Conservation (phyloP, 2,888 invertebrate species). For the Gryllus longicercus region DNA sequence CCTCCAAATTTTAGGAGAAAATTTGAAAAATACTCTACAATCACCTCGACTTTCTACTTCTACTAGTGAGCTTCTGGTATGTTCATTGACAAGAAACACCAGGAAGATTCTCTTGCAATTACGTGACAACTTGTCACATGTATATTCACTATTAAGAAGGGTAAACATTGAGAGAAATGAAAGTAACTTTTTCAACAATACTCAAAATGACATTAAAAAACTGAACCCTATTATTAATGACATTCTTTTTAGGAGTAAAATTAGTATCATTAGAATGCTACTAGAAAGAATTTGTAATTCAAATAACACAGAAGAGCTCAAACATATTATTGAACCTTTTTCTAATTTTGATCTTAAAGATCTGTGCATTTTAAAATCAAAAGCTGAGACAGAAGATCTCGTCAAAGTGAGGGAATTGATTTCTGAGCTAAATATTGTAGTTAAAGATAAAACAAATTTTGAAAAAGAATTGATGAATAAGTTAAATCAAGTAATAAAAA, state of each 20-base stretch:
- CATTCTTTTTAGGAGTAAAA: slow-evolving; percentile 35
- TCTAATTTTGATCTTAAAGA: not conserved
- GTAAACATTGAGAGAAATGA: slow-evolving; percentile 37
- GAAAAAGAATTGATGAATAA: slow-evolving; percentile 32
- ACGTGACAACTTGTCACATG: slow-evolving; percentile 37
- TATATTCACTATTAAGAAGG: slow-evolving; percentile 34
- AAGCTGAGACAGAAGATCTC: not conserved
- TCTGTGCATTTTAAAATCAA: too few relatives aligned
- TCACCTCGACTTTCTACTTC: slow-evolving; percentile 39
- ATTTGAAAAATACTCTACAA: slow-evolving; percentile 40
- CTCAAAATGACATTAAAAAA: slow-evolving; percentile 31
- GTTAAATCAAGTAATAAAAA: slow-evolving; percentile 30
- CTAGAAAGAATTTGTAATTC: slow-evolving; percentile 26
- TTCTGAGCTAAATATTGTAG: slow-evolving; percentile 27
- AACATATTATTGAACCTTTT: not conserved
- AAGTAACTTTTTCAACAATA: slow-evolving; percentile 29
- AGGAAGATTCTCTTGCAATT: slow-evolving; percentile 34
- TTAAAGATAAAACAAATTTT: slow-evolving; percentile 31
- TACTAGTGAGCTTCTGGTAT: slow-evolving; percentile 34
- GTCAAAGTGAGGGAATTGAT: slow-evolving; percentile 30
- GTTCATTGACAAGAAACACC: slow-evolving; percentile 35
- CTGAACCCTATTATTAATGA: slow-evolving; percentile 32
- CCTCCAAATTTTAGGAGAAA: slow-evolving; percentile 40
- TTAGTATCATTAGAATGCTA: slow-evolving; percentile 31
- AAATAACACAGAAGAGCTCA: not conserved